phyloP scores from a whole-genome alignment of 2,113 vertebrate species.

The Tenebrosternarchus preto region DNA sequence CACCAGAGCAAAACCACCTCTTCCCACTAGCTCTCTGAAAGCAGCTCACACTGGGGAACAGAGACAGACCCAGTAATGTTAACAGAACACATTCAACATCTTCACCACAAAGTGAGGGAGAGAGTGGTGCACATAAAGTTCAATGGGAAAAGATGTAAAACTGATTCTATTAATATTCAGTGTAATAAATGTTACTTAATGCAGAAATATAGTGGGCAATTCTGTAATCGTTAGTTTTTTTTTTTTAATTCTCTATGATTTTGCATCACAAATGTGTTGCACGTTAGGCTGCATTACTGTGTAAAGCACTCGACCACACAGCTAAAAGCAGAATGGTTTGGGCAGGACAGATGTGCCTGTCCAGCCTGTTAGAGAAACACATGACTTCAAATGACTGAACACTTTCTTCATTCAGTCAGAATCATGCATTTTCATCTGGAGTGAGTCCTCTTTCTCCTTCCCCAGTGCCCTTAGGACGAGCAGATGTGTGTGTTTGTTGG shows the following conservation, averaged over 20 bases:
- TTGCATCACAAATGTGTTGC: conserved; percentile 26
- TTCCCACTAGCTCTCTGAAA: no score
- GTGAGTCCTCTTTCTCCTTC: conserved; percentile 64
- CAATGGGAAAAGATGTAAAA: background rate
- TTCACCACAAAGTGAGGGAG: background rate
- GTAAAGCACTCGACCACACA: conserved; percentile 25
- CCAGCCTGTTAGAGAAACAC: conserved; percentile 57
- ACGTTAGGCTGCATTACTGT: conserved; percentile 48
- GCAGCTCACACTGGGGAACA: no score
- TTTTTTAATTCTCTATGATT: conserved; percentile 14
- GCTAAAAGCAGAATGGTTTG: conserved; percentile 35
- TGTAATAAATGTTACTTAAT: background rate
- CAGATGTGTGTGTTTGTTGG: no score
- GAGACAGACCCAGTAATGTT: no score
- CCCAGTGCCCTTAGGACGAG: background rate
- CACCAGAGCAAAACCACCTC: no score
- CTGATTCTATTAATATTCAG: conserved; percentile 6
- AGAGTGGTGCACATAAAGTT: background rate
- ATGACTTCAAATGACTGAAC: conserved; percentile 67
- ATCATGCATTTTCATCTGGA: conserved; percentile 74
- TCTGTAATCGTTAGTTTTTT: conserved; percentile 24
- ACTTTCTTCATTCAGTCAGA: conserved; percentile 73
- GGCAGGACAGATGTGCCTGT: conserved; percentile 55
- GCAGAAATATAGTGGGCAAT: conserved; percentile 5
- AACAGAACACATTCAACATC: no score